Evolutionary conservation across 2,113 vertebrate species (phyloP).

Genomic region (Sylvilagus bachmani): DNA sequence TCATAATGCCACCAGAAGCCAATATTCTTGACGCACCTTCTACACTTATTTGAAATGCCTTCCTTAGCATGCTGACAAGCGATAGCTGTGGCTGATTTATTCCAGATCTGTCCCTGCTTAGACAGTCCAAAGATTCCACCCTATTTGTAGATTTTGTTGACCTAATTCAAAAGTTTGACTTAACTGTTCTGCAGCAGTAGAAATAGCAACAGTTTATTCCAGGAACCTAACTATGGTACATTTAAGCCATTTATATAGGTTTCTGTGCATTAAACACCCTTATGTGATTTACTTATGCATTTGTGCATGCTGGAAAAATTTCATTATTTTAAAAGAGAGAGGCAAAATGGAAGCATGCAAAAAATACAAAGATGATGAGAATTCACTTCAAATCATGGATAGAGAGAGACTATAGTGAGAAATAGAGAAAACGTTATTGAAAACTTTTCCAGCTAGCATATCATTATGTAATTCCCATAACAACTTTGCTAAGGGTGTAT

Average conservation of each 20-base stretch:
- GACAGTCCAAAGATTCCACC: constrained; percentile 79
- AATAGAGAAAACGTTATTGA: constrained; percentile 1
- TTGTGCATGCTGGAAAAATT: neutral
- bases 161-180: constrained; percentile 81
- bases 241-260: constrained; percentile 54
- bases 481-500: neutral
- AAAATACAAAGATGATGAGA: neutral
- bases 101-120: constrained; percentile 77
- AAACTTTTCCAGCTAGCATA: neutral
- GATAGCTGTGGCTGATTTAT: constrained; percentile 81
- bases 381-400: neutral
- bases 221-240: constrained; percentile 61
- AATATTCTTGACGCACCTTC: constrained; percentile 61
- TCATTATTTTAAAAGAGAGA: neutral
- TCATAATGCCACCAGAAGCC: constrained; percentile 54
- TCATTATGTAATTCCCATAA: neutral
- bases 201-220: constrained; percentile 78
- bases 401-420: neutral
- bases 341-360: neutral
- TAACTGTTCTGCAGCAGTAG: constrained; percentile 73
- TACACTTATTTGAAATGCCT: constrained; percentile 63
- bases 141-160: constrained; percentile 85
- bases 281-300: neutral
- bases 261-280: constrained; percentile 1
- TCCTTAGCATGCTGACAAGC: constrained; percentile 70